Conservation (phyloP, 1,140 invertebrate species). For the Drosophila nannoptera region DNA sequence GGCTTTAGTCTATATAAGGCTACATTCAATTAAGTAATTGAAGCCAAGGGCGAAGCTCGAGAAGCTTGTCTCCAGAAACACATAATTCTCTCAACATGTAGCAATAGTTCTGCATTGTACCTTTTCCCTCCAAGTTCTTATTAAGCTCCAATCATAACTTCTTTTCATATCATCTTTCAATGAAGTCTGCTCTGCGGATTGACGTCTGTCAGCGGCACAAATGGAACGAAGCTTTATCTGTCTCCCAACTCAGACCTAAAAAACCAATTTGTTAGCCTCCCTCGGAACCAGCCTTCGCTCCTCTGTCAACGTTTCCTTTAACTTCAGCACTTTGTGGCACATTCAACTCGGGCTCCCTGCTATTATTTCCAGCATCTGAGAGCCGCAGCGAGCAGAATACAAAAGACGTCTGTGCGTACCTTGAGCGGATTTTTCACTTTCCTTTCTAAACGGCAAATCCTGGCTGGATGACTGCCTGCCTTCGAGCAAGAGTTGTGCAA, state of each 20-base stretch:
- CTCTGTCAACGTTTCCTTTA: conserved; percentile 3
- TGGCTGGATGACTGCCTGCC: conserved; percentile 1
- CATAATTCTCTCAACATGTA: too few relatives aligned
- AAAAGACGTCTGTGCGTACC: conserved; percentile 30
- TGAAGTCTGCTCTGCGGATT: not conserved
- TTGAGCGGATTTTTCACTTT: conserved; percentile 60
- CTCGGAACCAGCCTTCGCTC: not conserved
- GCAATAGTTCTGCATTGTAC: too few relatives aligned
- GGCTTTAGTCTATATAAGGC: conserved; percentile 5
- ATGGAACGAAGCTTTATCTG: conserved; percentile 3
- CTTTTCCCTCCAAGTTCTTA: too few relatives aligned
- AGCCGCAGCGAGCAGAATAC: conserved; percentile 23
- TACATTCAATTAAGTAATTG: conserved; percentile 21
- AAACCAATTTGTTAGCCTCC: conserved; percentile 9
- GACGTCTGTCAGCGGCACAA: conserved; percentile 1
- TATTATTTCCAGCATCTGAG: conserved; percentile 57
- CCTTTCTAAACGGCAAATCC: conserved; percentile 42
- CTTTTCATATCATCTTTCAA: not conserved
- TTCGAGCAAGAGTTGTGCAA: conserved; percentile 14
- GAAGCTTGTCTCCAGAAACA: not conserved
- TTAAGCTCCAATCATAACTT: not conserved
- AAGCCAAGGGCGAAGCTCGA: conserved; percentile 3
- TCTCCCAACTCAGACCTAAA: conserved; percentile 7
- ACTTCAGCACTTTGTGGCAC: conserved; percentile 41
- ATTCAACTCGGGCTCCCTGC: conserved; percentile 42